phyloP scores from a whole-genome alignment of 2,113 vertebrate genomes.

The Aptenodytes forsteri region DNA sequence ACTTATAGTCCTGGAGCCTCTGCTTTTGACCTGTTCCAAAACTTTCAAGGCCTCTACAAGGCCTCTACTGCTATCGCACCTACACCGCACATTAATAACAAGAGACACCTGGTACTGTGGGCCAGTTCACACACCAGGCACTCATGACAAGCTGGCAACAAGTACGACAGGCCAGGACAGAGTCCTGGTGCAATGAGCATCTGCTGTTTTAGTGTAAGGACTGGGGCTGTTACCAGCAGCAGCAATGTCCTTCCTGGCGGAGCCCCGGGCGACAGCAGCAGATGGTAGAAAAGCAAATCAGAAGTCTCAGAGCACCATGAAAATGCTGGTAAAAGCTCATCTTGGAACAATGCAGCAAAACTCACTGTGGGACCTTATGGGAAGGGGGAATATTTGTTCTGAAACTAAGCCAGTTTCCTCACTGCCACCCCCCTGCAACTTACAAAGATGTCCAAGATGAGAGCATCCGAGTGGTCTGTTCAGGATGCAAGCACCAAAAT shows the following conservation, averaged over 20 bases:
- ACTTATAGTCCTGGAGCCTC: not conserved
- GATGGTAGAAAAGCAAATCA: not conserved
- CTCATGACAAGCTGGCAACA: not conserved
- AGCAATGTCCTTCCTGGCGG: not conserved
- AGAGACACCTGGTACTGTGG: not conserved
- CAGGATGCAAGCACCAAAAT: not conserved
- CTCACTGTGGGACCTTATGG: not conserved
- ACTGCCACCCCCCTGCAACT: not conserved
- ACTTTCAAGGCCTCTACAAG: not conserved
- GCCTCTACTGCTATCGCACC: not conserved
- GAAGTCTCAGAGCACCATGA: not conserved
- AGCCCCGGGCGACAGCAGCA: not conserved
- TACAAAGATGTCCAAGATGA: not conserved
- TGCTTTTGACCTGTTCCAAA: not conserved
- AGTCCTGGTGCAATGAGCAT: not conserved
- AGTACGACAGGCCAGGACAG: not conserved
- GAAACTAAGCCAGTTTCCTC: not conserved
- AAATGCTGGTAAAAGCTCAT: not conserved
- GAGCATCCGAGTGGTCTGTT: not conserved
- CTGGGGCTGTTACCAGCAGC: not conserved
- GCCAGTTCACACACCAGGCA: not conserved
- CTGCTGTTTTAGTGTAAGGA: not conserved
- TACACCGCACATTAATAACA: not conserved
- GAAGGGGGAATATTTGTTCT: not conserved
- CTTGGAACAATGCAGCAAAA: not conserved